Percentiles rank a stretch among this genome's conserved stretches.
Evolutionary conservation across 2,113 vertebrate genomes (phyloP).

Genomic region (Gallinago undulata): DNA sequence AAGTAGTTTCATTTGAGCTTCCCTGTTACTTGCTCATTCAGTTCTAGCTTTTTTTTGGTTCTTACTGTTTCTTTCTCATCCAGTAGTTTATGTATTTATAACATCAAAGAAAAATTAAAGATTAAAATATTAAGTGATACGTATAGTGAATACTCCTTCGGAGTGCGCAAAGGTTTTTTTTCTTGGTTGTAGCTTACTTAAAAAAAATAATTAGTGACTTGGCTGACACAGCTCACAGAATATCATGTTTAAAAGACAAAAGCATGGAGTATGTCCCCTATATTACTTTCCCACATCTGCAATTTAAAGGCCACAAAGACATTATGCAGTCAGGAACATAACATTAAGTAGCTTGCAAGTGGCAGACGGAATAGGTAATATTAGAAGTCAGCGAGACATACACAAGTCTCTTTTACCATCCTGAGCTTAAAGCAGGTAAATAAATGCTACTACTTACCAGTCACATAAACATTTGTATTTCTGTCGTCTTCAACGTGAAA

Average conservation of each 20-base stretch:
- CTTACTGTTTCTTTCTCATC: background rate
- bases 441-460: slow-evolving; percentile 77
- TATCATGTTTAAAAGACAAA: background rate
- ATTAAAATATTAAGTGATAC: background rate
- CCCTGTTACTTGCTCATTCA: background rate
- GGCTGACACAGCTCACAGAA: background rate
- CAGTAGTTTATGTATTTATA: background rate
- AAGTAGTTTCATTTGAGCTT: background rate
- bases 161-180: background rate
- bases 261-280: background rate
- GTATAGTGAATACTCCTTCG: background rate
- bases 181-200: background rate
- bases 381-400: background rate
- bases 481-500: slow-evolving; percentile 91
- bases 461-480: slow-evolving; percentile 96
- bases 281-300: background rate
- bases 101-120: background rate
- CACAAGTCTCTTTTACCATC: background rate
- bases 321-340: background rate
- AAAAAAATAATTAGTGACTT: background rate
- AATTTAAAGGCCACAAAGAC: background rate
- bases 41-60: background rate
- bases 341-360: background rate
- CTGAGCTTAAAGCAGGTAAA: background rate
- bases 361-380: background rate